Evolutionary conservation across 2,797 vertebrate genomes (phyloP), one percentile per base, ranked within the genome.

Genomic region (Hozukius guyotensis): DNA sequence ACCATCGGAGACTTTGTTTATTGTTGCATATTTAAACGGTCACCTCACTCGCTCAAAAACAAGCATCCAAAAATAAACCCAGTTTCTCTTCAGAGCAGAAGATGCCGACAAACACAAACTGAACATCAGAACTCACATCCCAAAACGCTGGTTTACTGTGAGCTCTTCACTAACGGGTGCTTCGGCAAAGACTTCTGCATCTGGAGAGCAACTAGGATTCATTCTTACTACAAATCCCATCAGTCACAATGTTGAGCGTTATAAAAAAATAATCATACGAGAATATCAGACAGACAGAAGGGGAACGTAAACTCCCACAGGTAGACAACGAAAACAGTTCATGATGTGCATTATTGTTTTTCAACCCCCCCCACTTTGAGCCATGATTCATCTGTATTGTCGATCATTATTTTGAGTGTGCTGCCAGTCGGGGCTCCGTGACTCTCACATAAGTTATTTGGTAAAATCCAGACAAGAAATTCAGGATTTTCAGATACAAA

Each of bases 71-170:
- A 46, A 82, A 84, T 12, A 36, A 84, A 88, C 59, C 24, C 31
- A 91, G 90, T 89, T 94, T 86, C 87, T 92, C 89, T 88, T 81
- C 81, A 90, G 90, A 87, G 89, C 87, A 91, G 88, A 94, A 89
- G 75, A 89, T 91, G 84, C 83, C 49, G 31, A 86, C 72, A 91
- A 86, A 91, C 36, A 91, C 95, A 97, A 95, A 94, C 14, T 87
- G 72, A 46, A 95, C 96, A 97, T 99, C 97, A 90, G 96, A 97
- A 92, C 92, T 94, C 96, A 97, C 97, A 98, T 90, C 92, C 98
- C 95, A 94, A 38, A 38, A 16, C 4, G n/a, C 80, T 93, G 98
- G 97, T 97, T 99, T 99, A 95, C 95, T 97, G 97, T 94, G 95
- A 93, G 94, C 91, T 94, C 97, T 87, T 99, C 98, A 99, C 96